Percentiles rank a stretch among this genome's conserved stretches.
These are phyloP conservation scores for Chymomyza costata DNA, from an alignment of 1,140 invertebrate genomes.

Conservation along the genomic window DNA sequence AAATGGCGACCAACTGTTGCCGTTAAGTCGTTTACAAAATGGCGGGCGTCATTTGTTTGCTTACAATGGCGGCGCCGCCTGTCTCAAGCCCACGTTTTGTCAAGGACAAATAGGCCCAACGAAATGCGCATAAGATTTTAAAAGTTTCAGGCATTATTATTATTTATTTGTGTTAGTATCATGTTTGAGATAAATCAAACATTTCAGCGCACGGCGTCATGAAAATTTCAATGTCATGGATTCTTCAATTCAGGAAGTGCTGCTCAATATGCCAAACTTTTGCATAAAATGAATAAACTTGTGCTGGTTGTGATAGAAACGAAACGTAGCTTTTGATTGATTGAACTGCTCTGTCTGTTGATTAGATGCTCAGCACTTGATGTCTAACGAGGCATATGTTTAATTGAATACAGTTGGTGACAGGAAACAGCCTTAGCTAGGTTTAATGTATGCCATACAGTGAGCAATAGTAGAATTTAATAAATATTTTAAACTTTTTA, in stretches of 20 bases:
- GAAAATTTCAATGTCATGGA: conserved; percentile 31
- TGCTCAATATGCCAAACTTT: conserved; percentile 14
- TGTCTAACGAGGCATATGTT: conserved; percentile 28
- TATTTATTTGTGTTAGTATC: conserved; percentile 1
- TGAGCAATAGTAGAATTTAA: conserved; percentile 21
- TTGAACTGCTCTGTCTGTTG: too few relatives aligned
- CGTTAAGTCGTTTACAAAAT: conserved; percentile 12
- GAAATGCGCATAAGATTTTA: conserved; percentile 46
- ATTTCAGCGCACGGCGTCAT: conserved; percentile 18
- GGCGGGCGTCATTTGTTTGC: not conserved
- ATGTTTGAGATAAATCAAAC: conserved; percentile 41
- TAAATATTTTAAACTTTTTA: conserved; percentile 19
- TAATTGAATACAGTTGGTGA: conserved; percentile 33
- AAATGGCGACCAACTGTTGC: conserved; percentile 44
- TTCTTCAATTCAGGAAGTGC: conserved; percentile 38
- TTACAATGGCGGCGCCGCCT: conserved; percentile 35
- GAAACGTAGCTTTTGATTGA: not conserved
- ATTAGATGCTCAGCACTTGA: conserved; percentile 27
- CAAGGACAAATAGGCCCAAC: conserved; percentile 36
- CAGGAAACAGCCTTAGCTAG: conserved; percentile 33
- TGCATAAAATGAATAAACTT: conserved; percentile 39
- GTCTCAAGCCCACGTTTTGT: conserved; percentile 35
- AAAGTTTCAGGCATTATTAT: conserved; percentile 12
- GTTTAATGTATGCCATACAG: conserved; percentile 40
- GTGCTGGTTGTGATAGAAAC: too few relatives aligned